Percentiles rank a stretch among this genome's conserved stretches.
Evolutionary conservation across 1,140 invertebrate species (phyloP).

Genomic region (Micrasema longulum): DNA sequence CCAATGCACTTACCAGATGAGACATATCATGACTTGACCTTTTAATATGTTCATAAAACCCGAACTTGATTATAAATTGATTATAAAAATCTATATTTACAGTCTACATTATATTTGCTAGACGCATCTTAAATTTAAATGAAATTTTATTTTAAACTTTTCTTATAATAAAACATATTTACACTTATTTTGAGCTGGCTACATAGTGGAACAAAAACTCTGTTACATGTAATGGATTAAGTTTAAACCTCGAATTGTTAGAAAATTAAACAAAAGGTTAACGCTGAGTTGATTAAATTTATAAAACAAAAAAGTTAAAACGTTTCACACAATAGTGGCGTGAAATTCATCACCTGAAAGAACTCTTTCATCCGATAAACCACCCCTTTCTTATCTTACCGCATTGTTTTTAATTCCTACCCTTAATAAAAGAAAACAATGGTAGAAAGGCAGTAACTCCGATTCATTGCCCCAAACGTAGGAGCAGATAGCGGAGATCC

Average conservation of each 20-base stretch:
- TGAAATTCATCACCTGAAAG: constrained; percentile 36
- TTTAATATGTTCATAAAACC: too few relatives aligned
- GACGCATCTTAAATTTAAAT: too few relatives aligned
- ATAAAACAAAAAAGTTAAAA: constrained; percentile 16
- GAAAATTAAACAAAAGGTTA: not conserved
- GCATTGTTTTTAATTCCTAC: constrained; percentile 38
- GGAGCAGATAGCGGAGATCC: constrained; percentile 14
- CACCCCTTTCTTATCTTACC: constrained; percentile 27
- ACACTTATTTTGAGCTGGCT: too few relatives aligned
- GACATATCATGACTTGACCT: too few relatives aligned
- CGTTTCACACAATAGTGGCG: constrained; percentile 2
- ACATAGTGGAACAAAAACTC: not conserved
- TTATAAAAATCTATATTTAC: too few relatives aligned
- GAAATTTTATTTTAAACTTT: too few relatives aligned
- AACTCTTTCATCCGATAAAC: constrained; percentile 19
- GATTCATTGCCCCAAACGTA: constrained; percentile 15
- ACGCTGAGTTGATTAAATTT: not conserved
- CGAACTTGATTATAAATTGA: too few relatives aligned
- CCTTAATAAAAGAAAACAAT: constrained; percentile 38
- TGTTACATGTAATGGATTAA: not conserved
- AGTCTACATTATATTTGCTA: too few relatives aligned
- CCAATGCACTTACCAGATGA: too few relatives aligned
- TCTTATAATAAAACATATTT: too few relatives aligned
- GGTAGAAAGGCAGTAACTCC: constrained; percentile 21
- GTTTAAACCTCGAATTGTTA: not conserved